A percentile compares a stretch with the other conserved stretches of the same genome.
phyloP scores from a whole-genome alignment of 53 echinoderm and acorn worm species.

The Crossaster papposus region DNA sequence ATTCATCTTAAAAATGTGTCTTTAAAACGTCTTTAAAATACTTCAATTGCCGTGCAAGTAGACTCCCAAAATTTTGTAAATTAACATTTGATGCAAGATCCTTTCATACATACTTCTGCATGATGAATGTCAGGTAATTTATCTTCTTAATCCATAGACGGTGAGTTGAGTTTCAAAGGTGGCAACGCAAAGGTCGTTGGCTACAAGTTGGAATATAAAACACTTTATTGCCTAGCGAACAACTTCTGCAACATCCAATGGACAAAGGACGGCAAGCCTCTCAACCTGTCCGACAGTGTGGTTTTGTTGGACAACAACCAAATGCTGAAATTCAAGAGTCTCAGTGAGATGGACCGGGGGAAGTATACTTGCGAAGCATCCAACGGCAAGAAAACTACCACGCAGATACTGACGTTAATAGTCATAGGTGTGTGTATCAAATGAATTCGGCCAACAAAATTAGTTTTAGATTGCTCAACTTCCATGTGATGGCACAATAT shows the following conservation, averaged over 20 bases:
- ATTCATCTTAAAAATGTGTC: too few relatives aligned
- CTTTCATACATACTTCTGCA: too few relatives aligned
- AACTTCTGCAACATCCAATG: slow-evolving; percentile 1
- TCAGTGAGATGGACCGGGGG: neutral
- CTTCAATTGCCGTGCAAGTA: too few relatives aligned
- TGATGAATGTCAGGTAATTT: too few relatives aligned
- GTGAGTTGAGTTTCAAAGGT: neutral
- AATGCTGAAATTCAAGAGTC: neutral
- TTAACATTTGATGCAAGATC: too few relatives aligned
- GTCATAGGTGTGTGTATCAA: neutral
- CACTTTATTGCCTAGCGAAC: neutral
- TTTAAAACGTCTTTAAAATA: too few relatives aligned
- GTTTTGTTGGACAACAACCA: neutral
- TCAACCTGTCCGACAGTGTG: neutral
- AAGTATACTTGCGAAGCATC: neutral
- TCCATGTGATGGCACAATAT: too few relatives aligned
- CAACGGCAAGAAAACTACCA: neutral
- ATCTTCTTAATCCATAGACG: neutral
- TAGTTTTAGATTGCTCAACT: too few relatives aligned
- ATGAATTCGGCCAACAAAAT: neutral
- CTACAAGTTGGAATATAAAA: neutral
- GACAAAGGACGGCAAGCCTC: neutral
- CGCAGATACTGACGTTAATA: neutral
- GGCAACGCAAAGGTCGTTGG: neutral
- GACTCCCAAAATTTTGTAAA: too few relatives aligned